A percentile compares a stretch with the other conserved stretches of the same genome.
These are phyloP conservation scores for Larimichthys polyactis DNA, from an alignment of 2,113 vertebrate genomes.

Conservation along the genomic window DNA sequence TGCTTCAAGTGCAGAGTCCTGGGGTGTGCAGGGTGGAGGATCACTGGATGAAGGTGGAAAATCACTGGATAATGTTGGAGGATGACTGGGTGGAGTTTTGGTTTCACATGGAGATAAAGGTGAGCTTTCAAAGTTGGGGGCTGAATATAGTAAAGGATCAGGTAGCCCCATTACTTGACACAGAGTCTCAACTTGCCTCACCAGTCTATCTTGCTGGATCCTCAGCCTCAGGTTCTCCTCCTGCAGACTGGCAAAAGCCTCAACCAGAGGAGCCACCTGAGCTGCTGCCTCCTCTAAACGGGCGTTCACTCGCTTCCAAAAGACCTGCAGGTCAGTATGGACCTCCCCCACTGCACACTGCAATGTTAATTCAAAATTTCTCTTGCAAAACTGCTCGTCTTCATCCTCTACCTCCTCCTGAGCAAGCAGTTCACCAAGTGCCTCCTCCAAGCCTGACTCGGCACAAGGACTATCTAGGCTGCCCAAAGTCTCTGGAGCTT, in stretches of 20 bases:
- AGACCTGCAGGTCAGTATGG: constrained; percentile 85
- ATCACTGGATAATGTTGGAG: constrained; percentile 1
- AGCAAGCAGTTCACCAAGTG: constrained; percentile 76
- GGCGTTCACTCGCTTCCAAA: constrained; percentile 80
- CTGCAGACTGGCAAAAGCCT: constrained; percentile 80
- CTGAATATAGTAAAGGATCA: constrained; percentile 72
- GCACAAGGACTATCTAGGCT: constrained; percentile 71
- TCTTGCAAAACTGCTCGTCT: constrained; percentile 55
- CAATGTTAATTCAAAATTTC: constrained; percentile 74
- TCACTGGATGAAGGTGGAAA: constrained; percentile 14
- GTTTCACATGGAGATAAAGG: constrained; percentile 21
- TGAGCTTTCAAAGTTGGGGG: constrained; percentile 71
- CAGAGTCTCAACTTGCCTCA: constrained; percentile 84
- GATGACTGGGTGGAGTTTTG: constrained; percentile 16
- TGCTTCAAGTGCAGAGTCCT: not conserved
- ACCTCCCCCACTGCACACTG: constrained; percentile 83
- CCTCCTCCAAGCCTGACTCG: constrained; percentile 79
- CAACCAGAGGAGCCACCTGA: constrained; percentile 79
- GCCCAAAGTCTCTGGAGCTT: constrained; percentile 47
- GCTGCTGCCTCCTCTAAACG: constrained; percentile 79
- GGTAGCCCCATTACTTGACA: constrained; percentile 75
- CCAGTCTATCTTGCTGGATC: constrained; percentile 85
- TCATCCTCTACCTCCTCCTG: constrained; percentile 52
- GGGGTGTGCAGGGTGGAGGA: not conserved
- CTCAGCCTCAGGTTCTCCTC: constrained; percentile 87